These are phyloP conservation scores for Doryteuthis pealeii DNA, from an alignment of 1,140 invertebrate genomes.

Conservation along the genomic window DNA sequence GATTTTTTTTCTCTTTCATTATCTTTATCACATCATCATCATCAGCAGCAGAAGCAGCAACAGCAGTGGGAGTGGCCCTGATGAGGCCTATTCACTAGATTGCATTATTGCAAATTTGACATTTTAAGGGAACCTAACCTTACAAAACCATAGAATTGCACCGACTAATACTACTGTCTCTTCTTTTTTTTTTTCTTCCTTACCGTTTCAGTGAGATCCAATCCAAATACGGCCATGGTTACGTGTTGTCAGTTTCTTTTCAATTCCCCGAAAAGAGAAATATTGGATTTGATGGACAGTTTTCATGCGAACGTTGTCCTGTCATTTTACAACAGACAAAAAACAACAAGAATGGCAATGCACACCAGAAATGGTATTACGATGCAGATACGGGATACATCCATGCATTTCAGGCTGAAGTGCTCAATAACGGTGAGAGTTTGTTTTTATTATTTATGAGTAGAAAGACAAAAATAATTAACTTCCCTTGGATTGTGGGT, in stretches of 20 bases:
- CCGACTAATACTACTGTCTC: too few relatives aligned
- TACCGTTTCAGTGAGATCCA: conserved; percentile 44
- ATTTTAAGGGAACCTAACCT: too few relatives aligned
- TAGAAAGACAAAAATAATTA: too few relatives aligned
- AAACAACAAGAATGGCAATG: conserved; percentile 50
- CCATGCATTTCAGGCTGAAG: conserved; percentile 52
- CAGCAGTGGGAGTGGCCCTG: too few relatives aligned
- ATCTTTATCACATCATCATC: too few relatives aligned
- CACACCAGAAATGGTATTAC: conserved; percentile 57
- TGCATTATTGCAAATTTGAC: too few relatives aligned
- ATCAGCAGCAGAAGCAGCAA: too few relatives aligned
- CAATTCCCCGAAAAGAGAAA: conserved; percentile 39
- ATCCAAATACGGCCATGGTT: conserved; percentile 39
- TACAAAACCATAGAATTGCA: too few relatives aligned
- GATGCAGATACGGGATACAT: conserved; percentile 56
- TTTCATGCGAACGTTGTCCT: conserved; percentile 47
- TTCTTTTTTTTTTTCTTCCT: neutral
- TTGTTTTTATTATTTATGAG: too few relatives aligned
- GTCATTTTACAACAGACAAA: conserved; percentile 49
- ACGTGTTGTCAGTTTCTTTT: conserved; percentile 49
- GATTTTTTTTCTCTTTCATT: too few relatives aligned
- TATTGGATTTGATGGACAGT: conserved; percentile 39
- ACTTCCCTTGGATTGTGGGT: too few relatives aligned
- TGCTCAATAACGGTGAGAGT: conserved; percentile 49
- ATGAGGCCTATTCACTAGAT: too few relatives aligned